Conservation (phyloP, 1,140 invertebrate genomes). For the Zelostemma sp. region DNA sequence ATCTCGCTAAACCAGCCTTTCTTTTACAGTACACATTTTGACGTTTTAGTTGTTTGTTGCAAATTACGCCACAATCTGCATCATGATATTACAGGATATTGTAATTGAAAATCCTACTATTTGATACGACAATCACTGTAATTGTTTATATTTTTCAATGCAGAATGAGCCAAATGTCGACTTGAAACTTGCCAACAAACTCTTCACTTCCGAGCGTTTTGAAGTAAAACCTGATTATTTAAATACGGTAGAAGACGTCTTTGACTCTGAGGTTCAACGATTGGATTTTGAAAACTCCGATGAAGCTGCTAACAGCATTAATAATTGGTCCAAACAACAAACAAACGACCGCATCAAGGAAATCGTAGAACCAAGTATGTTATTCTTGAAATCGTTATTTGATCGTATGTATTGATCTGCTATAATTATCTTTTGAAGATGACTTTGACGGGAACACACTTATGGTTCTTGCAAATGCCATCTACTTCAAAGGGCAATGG, state of each 20-base stretch:
- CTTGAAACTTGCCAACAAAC: constrained; percentile 48
- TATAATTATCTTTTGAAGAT: constrained; percentile 43
- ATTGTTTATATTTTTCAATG: constrained; percentile 6
- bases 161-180: constrained; percentile 38
- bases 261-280: constrained; percentile 64
- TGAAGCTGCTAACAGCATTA: constrained; percentile 72
- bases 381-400: not conserved
- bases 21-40: too few species aligned
- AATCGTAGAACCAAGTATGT: constrained; percentile 55
- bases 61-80: too few species aligned
- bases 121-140: too few species aligned
- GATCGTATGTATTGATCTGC: constrained; percentile 1
- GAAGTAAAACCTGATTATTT: constrained; percentile 30
- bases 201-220: constrained; percentile 29
- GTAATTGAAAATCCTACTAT: too few species aligned
- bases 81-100: too few species aligned
- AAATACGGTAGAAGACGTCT: constrained; percentile 27
- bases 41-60: too few species aligned
- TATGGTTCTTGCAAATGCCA: constrained; percentile 76
- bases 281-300: constrained; percentile 70
- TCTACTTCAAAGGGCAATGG: constrained; percentile 82
- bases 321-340: constrained; percentile 74
- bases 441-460: constrained; percentile 62
- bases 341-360: constrained; percentile 77
- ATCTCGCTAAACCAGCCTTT: too few species aligned